Conservation (phyloP, 2,797 vertebrate species). For the Sebastes goodei region DNA sequence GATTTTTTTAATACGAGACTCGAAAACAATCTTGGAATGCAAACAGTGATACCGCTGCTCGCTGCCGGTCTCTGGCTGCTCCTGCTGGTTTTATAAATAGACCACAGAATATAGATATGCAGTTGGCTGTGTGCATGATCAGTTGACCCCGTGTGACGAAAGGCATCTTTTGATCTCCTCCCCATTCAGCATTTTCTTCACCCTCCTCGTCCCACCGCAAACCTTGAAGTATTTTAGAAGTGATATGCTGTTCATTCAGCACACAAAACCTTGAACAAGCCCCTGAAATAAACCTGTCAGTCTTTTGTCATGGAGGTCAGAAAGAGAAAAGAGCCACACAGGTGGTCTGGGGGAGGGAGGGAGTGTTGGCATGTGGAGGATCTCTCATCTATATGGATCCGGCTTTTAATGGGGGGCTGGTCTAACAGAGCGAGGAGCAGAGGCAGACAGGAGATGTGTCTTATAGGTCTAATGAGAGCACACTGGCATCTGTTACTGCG, state of each 20-base stretch:
- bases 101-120: slow-evolving; percentile 59
- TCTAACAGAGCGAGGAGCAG: slow-evolving; percentile 32
- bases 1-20: slow-evolving; percentile 7
- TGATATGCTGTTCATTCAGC: neutral
- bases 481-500: slow-evolving; percentile 67
- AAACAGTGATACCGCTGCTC: slow-evolving; percentile 12
- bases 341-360: slow-evolving; percentile 43
- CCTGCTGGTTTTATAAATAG: slow-evolving; percentile 65
- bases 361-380: slow-evolving; percentile 54
- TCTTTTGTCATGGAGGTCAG: slow-evolving; percentile 59
- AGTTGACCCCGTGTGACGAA: slow-evolving; percentile 47
- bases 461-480: slow-evolving; percentile 62
- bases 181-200: slow-evolving; percentile 49
- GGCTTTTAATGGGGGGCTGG: slow-evolving; percentile 33
- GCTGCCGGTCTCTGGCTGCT: slow-evolving; percentile 32
- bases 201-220: slow-evolving; percentile 18
- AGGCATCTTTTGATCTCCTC: slow-evolving; percentile 58
- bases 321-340: slow-evolving; percentile 42
- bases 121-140: slow-evolving; percentile 50
- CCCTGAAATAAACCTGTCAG: slow-evolving; percentile 48
- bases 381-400: slow-evolving; percentile 52
- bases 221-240: slow-evolving; percentile 24
- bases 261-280: slow-evolving; percentile 15
- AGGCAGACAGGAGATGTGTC: slow-evolving; percentile 47
- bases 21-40: slow-evolving; percentile 18